Evolutionary conservation across 2,113 vertebrate species (phyloP).

Genomic region (Phyllopteryx taeniolatus): DNA sequence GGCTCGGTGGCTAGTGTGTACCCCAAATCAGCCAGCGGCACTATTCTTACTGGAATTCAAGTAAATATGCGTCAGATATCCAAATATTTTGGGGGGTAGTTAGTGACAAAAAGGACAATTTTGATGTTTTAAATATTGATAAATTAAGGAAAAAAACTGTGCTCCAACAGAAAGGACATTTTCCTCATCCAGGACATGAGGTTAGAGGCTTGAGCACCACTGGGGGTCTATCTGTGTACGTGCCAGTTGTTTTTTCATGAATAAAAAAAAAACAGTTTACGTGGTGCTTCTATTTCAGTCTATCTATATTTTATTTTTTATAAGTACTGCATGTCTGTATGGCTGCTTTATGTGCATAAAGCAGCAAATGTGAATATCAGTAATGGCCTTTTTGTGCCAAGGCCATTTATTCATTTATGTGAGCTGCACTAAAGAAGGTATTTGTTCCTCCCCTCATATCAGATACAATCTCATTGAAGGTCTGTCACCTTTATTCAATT

Average conservation of each 20-base stretch:
- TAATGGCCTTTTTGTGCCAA: slow-evolving; percentile 37
- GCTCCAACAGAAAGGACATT: background rate
- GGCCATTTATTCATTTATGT: slow-evolving; percentile 18
- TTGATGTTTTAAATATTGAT: background rate
- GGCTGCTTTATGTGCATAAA: slow-evolving; percentile 3
- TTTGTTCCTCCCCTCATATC: slow-evolving; percentile 50
- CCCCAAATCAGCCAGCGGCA: background rate
- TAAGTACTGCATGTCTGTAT: background rate
- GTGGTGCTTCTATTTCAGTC: background rate
- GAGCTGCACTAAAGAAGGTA: slow-evolving; percentile 38
- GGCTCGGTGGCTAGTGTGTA: too few relatives aligned
- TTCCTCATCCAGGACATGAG: background rate
- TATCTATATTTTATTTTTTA: background rate
- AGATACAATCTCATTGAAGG: slow-evolving; percentile 53
- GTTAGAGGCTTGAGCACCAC: background rate
- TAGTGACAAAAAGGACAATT: background rate
- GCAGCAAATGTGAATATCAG: slow-evolving; percentile 24
- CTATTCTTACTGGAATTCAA: background rate
- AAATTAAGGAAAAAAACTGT: background rate
- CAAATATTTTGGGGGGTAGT: background rate
- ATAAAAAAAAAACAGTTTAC: background rate
- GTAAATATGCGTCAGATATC: background rate
- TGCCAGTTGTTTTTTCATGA: background rate
- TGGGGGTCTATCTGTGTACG: background rate
- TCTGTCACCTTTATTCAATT: slow-evolving; percentile 60